Evolutionary conservation across 2,113 vertebrate species (phyloP).

Genomic region (Pelecanus crispus): DNA sequence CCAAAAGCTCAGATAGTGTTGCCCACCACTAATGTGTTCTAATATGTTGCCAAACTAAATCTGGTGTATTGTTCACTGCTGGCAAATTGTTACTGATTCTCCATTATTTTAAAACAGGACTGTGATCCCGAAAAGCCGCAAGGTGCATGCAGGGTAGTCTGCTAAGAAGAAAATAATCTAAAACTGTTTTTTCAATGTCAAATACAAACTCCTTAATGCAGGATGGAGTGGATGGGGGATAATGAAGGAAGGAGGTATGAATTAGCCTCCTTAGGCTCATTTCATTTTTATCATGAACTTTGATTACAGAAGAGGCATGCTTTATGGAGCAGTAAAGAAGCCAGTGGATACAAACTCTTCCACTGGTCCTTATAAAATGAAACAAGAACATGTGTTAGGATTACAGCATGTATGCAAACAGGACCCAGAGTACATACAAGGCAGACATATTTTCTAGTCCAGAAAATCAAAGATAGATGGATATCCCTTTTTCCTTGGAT

Average conservation of each 20-base stretch:
- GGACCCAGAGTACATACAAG: background rate
- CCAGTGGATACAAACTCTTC: conserved; percentile 2
- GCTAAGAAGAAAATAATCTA: background rate
- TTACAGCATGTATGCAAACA: conserved; percentile 4
- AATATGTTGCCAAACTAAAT: background rate
- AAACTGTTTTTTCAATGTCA: background rate
- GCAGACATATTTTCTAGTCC: background rate
- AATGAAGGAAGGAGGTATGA: background rate
- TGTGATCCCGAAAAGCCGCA: background rate
- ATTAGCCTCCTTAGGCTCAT: background rate
- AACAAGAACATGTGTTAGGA: conserved; percentile 51
- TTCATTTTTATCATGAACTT: background rate
- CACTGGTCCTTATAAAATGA: conserved; percentile 46
- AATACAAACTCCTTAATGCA: background rate
- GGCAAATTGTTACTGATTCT: background rate
- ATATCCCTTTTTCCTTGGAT: background rate
- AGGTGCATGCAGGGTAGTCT: background rate
- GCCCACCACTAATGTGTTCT: background rate
- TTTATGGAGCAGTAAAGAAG: conserved; percentile 38
- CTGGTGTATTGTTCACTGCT: background rate
- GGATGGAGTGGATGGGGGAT: background rate
- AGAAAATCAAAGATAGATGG: background rate
- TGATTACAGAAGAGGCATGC: conserved; percentile 10
- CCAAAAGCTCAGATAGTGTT: background rate
- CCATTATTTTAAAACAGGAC: background rate